Conservation (phyloP, 2,113 vertebrate genomes). For the Trochalopteron elliotii region DNA sequence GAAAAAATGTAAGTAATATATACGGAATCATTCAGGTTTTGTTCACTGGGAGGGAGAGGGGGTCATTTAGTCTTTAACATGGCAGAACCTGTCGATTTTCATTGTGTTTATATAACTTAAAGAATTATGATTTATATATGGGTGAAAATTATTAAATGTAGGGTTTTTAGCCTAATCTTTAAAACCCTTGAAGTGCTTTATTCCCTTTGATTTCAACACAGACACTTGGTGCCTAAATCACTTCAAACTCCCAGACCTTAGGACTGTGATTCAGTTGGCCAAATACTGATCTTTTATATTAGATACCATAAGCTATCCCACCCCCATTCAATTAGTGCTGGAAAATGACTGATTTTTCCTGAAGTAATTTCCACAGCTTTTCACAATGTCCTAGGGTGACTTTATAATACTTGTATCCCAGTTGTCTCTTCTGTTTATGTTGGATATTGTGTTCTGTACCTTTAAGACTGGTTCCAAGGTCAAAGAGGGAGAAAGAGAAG, state of each 20-base stretch:
- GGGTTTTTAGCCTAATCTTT: background rate
- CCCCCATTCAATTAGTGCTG: background rate
- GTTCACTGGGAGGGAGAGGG: fast-evolving
- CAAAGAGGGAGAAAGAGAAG: too few species aligned
- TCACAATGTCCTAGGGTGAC: background rate
- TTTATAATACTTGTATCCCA: too few species aligned
- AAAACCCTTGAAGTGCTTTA: background rate
- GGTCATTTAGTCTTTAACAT: background rate
- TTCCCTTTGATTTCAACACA: background rate
- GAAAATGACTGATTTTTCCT: background rate
- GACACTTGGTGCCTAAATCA: background rate
- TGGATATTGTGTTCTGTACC: too few species aligned
- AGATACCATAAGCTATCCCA: background rate
- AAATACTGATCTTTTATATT: background rate
- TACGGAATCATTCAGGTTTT: background rate
- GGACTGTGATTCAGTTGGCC: background rate
- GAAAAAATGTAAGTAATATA: fast-evolving
- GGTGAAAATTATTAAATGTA: background rate
- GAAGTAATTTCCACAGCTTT: background rate
- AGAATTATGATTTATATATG: background rate
- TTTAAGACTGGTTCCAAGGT: too few species aligned
- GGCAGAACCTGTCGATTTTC: background rate
- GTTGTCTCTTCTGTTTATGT: too few species aligned
- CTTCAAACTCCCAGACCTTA: background rate
- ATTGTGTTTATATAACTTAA: background rate